Percentiles rank a stretch among this genome's conserved stretches.
phyloP scores from a whole-genome alignment of 2,888 invertebrate species.

The Acrobasis suavella region DNA sequence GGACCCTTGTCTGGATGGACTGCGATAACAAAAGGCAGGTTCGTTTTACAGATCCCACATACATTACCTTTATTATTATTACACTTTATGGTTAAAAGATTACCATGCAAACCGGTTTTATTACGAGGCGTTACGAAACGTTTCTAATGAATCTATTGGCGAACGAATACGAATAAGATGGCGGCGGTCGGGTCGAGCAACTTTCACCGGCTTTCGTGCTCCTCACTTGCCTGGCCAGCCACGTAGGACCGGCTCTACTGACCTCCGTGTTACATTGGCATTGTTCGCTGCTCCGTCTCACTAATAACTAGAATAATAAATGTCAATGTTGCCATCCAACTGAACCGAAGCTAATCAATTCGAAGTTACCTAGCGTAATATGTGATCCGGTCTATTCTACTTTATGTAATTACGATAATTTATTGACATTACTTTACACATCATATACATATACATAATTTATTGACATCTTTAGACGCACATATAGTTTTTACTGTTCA shows the following conservation, averaged over 20 bases:
- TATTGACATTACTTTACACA: background rate
- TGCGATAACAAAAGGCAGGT: constrained; percentile 59
- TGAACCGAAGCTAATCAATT: constrained; percentile 19
- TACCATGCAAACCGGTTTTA: constrained; percentile 56
- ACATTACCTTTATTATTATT: constrained; percentile 60
- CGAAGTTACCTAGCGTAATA: background rate
- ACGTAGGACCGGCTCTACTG: constrained; percentile 63
- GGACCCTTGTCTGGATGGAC: constrained; percentile 47
- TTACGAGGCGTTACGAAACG: constrained; percentile 72
- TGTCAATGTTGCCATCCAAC: constrained; percentile 42
- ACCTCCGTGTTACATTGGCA: constrained; percentile 56
- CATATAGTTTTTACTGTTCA: background rate
- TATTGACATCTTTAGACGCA: background rate
- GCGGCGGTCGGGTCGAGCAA: constrained; percentile 37
- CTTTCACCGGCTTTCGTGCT: constrained; percentile 78
- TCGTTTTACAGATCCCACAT: constrained; percentile 58
- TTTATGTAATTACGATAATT: constrained; percentile 23
- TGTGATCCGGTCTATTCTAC: constrained; percentile 26
- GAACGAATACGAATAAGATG: constrained; percentile 67
- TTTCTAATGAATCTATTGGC: constrained; percentile 64
- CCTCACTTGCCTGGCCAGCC: constrained; percentile 44
- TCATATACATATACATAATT: too few relatives aligned
- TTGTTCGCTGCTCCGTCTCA: constrained; percentile 52
- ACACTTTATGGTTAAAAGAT: constrained; percentile 40
- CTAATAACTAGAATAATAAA: constrained; percentile 14